Evolutionary conservation across 2,797 vertebrate species (phyloP).

Genomic region (Siniperca obscura): DNA sequence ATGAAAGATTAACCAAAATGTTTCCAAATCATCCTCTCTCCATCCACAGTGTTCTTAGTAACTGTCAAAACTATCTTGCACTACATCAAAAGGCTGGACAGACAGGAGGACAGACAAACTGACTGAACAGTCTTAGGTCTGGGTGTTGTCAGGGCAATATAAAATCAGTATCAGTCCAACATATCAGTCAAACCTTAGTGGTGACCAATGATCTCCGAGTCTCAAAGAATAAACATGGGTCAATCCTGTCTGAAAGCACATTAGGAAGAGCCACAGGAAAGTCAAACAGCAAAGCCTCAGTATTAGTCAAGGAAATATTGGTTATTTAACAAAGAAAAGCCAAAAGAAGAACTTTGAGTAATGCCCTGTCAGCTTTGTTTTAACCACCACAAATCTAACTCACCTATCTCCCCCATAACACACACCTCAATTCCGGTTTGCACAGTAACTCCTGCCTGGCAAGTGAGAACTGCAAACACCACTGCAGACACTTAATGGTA

Average conservation of each 20-base stretch:
- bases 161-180: not conserved
- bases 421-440: not conserved
- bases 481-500: not conserved
- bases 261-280: not conserved
- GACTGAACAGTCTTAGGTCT: not conserved
- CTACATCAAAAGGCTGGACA: not conserved
- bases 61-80: not conserved
- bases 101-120: not conserved
- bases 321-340: not conserved
- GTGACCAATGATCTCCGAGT: not conserved
- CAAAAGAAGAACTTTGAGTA: not conserved
- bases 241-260: not conserved
- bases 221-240: not conserved
- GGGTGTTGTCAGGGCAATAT: too few species aligned
- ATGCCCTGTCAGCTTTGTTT: not conserved
- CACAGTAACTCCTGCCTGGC: not conserved
- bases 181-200: not conserved
- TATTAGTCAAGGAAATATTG: too few species aligned
- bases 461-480: constrained; percentile 30
- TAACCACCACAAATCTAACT: not conserved
- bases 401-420: not conserved
- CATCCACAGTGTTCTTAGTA: not conserved
- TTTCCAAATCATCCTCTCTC: not conserved
- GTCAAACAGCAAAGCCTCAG: not conserved
- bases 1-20: not conserved